Conservation (phyloP, 92 coral and sea anemone genomes). For the Scolanthus callimorphus region DNA sequence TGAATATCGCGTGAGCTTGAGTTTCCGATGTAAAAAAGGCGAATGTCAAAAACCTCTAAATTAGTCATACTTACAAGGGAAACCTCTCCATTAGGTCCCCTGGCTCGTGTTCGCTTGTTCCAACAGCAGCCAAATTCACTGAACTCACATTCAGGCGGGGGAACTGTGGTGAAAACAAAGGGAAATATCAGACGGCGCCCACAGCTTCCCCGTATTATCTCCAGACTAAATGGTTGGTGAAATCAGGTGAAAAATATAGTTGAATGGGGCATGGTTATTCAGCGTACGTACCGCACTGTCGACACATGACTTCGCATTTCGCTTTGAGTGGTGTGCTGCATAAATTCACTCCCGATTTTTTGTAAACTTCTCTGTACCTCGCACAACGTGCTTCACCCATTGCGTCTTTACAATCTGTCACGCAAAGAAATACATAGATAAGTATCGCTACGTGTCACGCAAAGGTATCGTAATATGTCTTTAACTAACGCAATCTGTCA, state of each 20-base stretch:
- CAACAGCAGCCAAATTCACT: constrained; percentile 13
- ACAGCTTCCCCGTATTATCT: too few species aligned
- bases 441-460: too few species aligned
- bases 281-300: constrained; percentile 1
- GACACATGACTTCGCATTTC: constrained; percentile 1
- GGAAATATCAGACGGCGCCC: too few species aligned
- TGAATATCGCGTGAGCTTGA: too few species aligned
- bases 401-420: constrained; percentile 2
- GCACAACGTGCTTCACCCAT: constrained; percentile 2
- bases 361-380: background rate
- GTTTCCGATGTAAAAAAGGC: too few species aligned
- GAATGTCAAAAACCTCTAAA: too few species aligned
- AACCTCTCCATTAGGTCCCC: constrained; percentile 8
- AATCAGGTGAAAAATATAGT: too few species aligned
- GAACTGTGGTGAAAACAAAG: background rate
- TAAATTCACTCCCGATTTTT: background rate
- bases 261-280: too few species aligned
- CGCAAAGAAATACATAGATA: too few species aligned
- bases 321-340: background rate
- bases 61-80: constrained; percentile 2
- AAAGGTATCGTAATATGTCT: too few species aligned
- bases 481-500: too few species aligned
- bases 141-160: background rate
- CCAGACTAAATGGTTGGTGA: too few species aligned
- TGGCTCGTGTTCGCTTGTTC: constrained; percentile 5